Conservation (phyloP, 2,888 invertebrate genomes). For the Calameuta idolon region DNA sequence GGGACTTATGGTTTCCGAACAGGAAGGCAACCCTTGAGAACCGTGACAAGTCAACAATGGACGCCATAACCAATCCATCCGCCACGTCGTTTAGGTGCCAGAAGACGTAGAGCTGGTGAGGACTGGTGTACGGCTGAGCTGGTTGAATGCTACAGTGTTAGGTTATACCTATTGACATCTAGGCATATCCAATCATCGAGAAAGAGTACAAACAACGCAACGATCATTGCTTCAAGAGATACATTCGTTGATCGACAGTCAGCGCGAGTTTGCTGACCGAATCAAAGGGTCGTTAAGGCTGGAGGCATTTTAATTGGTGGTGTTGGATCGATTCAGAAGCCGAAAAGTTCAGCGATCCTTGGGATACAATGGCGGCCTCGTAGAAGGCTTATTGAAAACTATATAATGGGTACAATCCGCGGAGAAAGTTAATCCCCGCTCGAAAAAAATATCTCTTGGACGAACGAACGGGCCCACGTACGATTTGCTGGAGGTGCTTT, state of each 20-base stretch:
- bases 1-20: background rate
- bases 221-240: background rate
- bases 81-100: slow-evolving; percentile 33
- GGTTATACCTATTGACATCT: too few species aligned
- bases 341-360: slow-evolving; percentile 22
- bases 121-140: too few species aligned
- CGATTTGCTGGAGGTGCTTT: background rate
- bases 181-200: background rate
- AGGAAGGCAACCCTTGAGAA: slow-evolving; percentile 31
- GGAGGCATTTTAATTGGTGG: slow-evolving; percentile 21
- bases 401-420: slow-evolving; percentile 20
- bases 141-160: too few species aligned
- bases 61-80: slow-evolving; percentile 42
- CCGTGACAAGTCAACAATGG: slow-evolving; percentile 46
- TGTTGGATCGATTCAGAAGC: slow-evolving; percentile 21
- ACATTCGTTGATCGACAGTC: background rate
- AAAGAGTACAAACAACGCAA: slow-evolving; percentile 1
- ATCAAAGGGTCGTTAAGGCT: slow-evolving; percentile 10
- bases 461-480: background rate
- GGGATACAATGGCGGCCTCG: slow-evolving; percentile 18
- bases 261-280: slow-evolving; percentile 1
- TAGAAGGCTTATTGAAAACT: slow-evolving; percentile 17
- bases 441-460: background rate
- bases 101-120: too few species aligned
- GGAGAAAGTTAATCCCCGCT: slow-evolving; percentile 12